Conservation (phyloP, 2,888 invertebrate species). For the Drosophila falleni region DNA sequence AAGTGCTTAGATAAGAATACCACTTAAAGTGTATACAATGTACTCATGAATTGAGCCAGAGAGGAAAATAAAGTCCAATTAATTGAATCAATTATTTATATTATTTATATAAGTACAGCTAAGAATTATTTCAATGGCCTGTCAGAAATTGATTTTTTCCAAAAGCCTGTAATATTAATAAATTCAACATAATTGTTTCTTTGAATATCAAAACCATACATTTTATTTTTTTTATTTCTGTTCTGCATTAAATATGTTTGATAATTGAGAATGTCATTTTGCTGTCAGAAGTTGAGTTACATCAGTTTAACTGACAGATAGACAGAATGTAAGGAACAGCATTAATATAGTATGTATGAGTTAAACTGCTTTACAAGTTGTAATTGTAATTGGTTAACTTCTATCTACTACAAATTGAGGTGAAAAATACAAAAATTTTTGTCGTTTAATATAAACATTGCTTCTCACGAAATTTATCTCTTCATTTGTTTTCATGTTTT, state of each 20-base stretch:
- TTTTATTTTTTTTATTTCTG: too few species aligned
- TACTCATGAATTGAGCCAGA: neutral
- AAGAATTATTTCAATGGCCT: neutral
- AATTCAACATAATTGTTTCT: neutral
- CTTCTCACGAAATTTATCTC: conserved; percentile 63
- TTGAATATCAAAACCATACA: neutral
- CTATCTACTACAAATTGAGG: conserved; percentile 9
- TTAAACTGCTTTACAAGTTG: conserved; percentile 19
- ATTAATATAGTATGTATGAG: conserved; percentile 40
- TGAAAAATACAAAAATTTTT: conserved; percentile 2
- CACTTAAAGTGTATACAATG: neutral
- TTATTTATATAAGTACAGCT: neutral
- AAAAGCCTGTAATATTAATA: neutral
- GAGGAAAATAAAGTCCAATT: neutral
- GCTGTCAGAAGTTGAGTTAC: conserved; percentile 38
- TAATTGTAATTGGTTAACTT: conserved; percentile 43
- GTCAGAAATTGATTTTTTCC: neutral
- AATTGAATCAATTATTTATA: neutral
- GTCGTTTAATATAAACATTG: conserved; percentile 36
- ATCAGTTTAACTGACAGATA: neutral
- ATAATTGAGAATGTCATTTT: conserved; percentile 48
- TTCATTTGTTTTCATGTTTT: conserved; percentile 59
- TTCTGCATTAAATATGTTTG: neutral
- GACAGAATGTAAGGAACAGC: neutral
- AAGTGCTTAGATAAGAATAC: conserved; percentile 11